These are phyloP conservation scores for Leucophenga montana DNA, from an alignment of 2,888 invertebrate genomes.

Conservation along the genomic window DNA sequence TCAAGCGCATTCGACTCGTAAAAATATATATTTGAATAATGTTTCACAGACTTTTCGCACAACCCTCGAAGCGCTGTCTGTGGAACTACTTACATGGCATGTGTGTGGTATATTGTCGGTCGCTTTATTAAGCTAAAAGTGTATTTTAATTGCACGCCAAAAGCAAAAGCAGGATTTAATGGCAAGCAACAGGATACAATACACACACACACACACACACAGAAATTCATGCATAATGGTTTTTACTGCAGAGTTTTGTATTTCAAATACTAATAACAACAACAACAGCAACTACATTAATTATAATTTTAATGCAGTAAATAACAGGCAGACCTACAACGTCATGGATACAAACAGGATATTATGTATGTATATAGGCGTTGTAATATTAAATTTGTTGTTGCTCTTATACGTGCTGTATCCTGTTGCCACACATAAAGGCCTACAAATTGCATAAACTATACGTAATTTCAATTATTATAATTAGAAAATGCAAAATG, in stretches of 20 bases:
- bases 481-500: no score
- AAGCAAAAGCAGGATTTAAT: conserved; percentile 6
- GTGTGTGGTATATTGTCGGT: neutral
- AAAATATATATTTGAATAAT: no score
- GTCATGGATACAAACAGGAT: no score
- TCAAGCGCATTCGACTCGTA: no score
- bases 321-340: neutral
- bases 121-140: conserved; percentile 18
- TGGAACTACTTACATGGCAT: neutral
- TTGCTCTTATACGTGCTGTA: no score
- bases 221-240: neutral
- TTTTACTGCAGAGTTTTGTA: neutral
- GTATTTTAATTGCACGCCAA: conserved; percentile 21
- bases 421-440: no score
- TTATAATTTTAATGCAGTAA: neutral
- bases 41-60: no score
- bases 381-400: no score
- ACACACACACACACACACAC: neutral
- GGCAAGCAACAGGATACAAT: neutral
- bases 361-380: no score
- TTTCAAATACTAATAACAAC: neutral
- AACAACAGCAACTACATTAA: conserved; percentile 5
- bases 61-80: no score
- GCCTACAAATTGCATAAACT: no score
- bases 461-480: no score